Conservation (phyloP, 2,113 vertebrate species). For the Apaloderma vittatum region DNA sequence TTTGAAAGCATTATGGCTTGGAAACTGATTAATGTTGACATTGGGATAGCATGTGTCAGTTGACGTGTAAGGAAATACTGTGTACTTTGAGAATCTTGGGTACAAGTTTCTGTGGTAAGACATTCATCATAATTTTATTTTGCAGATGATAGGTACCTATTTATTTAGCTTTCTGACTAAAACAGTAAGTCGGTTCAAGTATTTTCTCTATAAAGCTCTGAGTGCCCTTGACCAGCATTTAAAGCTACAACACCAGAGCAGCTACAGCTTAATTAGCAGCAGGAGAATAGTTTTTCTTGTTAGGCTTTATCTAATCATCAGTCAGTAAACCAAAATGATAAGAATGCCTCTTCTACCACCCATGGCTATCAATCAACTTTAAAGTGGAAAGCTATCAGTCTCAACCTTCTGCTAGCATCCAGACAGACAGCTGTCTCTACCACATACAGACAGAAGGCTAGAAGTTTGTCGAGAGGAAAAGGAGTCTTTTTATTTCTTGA, state of each 20-base stretch:
- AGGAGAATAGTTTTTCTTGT: neutral
- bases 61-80: neutral
- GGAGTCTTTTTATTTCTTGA: neutral
- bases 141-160: neutral
- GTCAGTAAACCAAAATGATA: neutral
- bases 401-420: neutral
- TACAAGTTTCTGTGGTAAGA: neutral
- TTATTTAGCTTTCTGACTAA: neutral
- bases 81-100: neutral
- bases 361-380: neutral
- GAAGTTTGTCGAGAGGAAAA: neutral
- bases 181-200: neutral
- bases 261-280: neutral
- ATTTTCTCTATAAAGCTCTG: neutral
- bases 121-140: neutral
- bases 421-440: neutral
- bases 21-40: neutral
- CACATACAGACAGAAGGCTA: neutral
- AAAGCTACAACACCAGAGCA: neutral
- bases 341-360: neutral
- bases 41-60: neutral
- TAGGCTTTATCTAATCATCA: conserved; percentile 7
- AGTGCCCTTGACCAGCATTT: neutral
- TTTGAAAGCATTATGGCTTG: neutral
- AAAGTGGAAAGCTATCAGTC: neutral